phyloP scores from a whole-genome alignment of 2,888 invertebrate genomes.

The Prenolepis imparis region DNA sequence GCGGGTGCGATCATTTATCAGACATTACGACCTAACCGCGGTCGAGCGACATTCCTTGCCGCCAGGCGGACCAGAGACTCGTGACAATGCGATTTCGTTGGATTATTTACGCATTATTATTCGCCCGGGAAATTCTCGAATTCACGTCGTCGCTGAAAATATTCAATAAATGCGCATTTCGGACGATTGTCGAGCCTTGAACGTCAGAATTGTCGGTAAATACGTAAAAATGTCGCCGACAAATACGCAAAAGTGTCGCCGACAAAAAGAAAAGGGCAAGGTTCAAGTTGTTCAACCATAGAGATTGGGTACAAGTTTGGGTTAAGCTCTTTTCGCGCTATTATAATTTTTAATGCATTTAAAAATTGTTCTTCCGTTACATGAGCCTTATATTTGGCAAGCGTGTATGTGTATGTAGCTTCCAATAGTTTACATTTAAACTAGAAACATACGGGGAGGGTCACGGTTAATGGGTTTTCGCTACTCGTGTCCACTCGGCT shows the following conservation, averaged over 20 bases:
- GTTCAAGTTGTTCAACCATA: no score
- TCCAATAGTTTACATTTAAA: constrained; percentile 46
- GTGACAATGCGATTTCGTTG: constrained; percentile 67
- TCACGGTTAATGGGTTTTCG: constrained; percentile 66
- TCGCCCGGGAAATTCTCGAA: constrained; percentile 19
- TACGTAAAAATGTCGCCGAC: no score
- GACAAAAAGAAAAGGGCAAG: no score
- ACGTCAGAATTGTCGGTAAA: background rate
- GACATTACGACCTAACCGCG: constrained; percentile 63
- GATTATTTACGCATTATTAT: constrained; percentile 39
- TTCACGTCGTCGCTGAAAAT: constrained; percentile 21
- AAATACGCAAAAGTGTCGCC: no score
- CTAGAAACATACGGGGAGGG: constrained; percentile 58
- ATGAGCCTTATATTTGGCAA: background rate
- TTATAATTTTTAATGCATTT: no score
- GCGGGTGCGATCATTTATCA: constrained; percentile 71
- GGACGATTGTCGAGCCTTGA: background rate
- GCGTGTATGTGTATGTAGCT: background rate
- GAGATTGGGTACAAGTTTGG: no score
- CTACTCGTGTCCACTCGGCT: constrained; percentile 53
- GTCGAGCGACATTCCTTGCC: constrained; percentile 73
- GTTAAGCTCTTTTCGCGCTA: no score
- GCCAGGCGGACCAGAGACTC: constrained; percentile 54
- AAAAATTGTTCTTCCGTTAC: no score
- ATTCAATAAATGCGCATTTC: background rate